Conservation (phyloP, 2,797 vertebrate genomes). For the Lepidocolaptes lacrymiger region DNA sequence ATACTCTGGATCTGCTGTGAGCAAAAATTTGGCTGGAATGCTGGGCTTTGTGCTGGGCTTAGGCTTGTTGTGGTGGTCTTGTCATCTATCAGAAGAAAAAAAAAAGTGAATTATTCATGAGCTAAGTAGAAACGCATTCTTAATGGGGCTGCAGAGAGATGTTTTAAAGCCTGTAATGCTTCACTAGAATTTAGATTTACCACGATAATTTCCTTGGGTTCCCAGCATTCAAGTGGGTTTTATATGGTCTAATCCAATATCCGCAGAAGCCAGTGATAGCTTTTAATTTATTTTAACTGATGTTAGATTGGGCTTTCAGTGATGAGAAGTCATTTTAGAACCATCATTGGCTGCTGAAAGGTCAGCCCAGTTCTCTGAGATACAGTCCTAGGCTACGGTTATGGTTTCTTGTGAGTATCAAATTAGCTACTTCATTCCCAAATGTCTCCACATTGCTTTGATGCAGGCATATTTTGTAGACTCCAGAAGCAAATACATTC, state of each 20-base stretch:
- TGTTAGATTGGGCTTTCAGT: constrained; percentile 36
- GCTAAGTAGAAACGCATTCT: not conserved
- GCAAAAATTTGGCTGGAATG: not conserved
- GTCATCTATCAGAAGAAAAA: not conserved
- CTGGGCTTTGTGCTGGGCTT: constrained; percentile 11
- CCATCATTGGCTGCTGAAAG: constrained; percentile 19
- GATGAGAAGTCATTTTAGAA: constrained; percentile 30
- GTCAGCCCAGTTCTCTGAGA: constrained; percentile 14
- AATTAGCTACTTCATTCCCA: constrained; percentile 23
- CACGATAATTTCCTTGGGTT: constrained; percentile 27
- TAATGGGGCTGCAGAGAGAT: not conserved
- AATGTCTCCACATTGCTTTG: constrained; percentile 1
- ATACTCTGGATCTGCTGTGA: not conserved
- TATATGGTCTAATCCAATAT: constrained; percentile 25
- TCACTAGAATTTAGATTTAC: constrained; percentile 49
- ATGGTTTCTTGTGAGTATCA: constrained; percentile 7
- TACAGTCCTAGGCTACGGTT: not conserved
- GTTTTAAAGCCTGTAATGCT: constrained; percentile 12
- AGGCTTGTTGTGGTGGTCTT: not conserved
- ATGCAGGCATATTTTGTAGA: not conserved
- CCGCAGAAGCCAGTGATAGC: not conserved
- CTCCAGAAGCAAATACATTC: not conserved
- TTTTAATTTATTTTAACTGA: constrained; percentile 57
- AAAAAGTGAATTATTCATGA: constrained; percentile 25
- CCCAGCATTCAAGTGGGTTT: constrained; percentile 28